Evolutionary conservation across 2,888 invertebrate genomes (phyloP), one percentile per base, ranked within the genome.

Genomic region (Cantharis flavilabris): DNA sequence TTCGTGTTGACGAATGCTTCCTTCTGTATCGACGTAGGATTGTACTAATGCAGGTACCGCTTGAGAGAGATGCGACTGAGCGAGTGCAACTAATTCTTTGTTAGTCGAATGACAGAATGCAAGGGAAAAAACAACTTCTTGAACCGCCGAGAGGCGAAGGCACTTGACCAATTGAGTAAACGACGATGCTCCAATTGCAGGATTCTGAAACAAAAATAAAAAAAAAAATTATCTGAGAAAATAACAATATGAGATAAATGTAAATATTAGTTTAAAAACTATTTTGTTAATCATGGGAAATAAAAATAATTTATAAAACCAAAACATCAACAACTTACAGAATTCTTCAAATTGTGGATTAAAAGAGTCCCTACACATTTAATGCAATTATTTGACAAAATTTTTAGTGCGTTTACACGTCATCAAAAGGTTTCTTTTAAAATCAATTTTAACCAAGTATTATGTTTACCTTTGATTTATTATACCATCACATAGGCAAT

Each of bases 121-220:
- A 85, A 98, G 91, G 76, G 96, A 96, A 89, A 98, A 94, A 71
- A 96, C 94, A 85, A 97, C 95, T 91, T 98, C 98, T 89, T 97
- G 96, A 69, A 97, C 94, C 84, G 95, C 93, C 79, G 94, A 94
- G 85, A 98, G 92, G 88, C 95, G 95, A 85, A 97, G 92, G 85
- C 95, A 92, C 90, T 96, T 95, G 89, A 95, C 94, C 84, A 98
- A 91, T 87, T 96, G 95, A 86, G 92, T 91, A 88, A 98, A 93
- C 87, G 97, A 92, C 87, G 95, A 94, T 83, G 93, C 90, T 83
- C 95, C 92, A 83, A 96, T 92, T 89, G 94, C 94, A 84, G 96
- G 90, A 85, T 92, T 93, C 97, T 97, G 90, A 82, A 89, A 88
- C 78, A 81, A 76, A 85, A 84, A 81, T 62, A 77, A 81, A 28